Evolutionary conservation across 1,140 invertebrate species (phyloP), one percentile per base, ranked within the genome.

Genomic region (Adoxophyes honmai): DNA sequence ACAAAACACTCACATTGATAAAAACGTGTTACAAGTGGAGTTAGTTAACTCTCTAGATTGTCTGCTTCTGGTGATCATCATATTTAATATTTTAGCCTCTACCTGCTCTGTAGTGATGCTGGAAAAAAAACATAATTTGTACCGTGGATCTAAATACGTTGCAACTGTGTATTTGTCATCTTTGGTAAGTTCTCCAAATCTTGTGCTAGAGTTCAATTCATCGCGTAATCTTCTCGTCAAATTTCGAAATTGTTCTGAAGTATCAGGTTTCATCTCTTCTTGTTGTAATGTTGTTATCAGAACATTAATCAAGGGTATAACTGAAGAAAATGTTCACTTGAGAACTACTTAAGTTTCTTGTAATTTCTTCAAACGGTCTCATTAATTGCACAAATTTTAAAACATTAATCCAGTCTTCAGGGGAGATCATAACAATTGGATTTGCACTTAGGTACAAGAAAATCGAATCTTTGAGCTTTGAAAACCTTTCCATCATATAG

Each of bases 261-360:
- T 62, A 53, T 58, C 55, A 53, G 51, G 55, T 62, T 58, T 58
- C 8, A 14, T 44, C 36, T 62, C 55, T 62, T 52, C 55, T 53
- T 53, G 44, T 38, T 57, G 55, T n/a, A n/a, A n/a, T n/a, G n/a
- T n/a, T n/a, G n/a, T n/a, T n/a, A n/a, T n/a, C n/a, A n/a, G n/a
- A n/a, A n/a, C n/a, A n/a, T n/a, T n/a, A 53, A 58, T 58, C 34
- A 62, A 58, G 10, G 60, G 60, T 53, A 58, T 62, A 21, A 62
- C 48, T 62, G 55, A 62, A 35, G 60, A n/a, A 62, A 57, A 62
- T 53, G 39, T 15, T 58, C 4, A 54, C 11, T 53, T 62, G 42
- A 62, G 44, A 57, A 52, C 28, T 52, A 52, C 60, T 62, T 38
- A 62, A 10, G 11, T 57, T 52, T 62, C 34, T 62, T 9, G 54